These are phyloP conservation scores for Drosophila recens DNA, from an alignment of 2,888 invertebrate genomes.

Conservation along the genomic window DNA sequence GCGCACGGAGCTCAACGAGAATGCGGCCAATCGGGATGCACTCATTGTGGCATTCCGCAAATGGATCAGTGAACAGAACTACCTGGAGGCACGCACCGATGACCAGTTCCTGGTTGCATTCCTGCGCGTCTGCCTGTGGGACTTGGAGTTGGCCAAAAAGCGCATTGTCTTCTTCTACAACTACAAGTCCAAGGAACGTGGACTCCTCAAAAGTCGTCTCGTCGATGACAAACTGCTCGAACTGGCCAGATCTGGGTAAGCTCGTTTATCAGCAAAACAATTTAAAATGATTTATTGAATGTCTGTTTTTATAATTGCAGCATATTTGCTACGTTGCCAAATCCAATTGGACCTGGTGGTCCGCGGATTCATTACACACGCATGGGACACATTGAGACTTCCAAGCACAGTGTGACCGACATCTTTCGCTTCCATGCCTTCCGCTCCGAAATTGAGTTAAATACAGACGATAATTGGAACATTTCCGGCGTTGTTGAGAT, in stretches of 20 bases:
- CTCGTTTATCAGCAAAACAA: no score
- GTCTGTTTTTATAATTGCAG: conserved; percentile 44
- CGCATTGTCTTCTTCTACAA: conserved; percentile 88
- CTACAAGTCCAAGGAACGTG: conserved; percentile 84
- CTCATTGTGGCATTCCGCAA: conserved; percentile 85
- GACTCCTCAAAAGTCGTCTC: conserved; percentile 85
- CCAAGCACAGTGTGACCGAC: conserved; percentile 74
- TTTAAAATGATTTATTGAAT: not conserved
- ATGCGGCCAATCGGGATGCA: conserved; percentile 81
- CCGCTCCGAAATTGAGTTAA: conserved; percentile 80
- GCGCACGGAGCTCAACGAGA: conserved; percentile 85
- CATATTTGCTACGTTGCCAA: conserved; percentile 79
- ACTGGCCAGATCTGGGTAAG: conserved; percentile 79
- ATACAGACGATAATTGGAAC: conserved; percentile 87
- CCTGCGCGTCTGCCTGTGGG: conserved; percentile 86
- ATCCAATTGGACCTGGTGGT: conserved; percentile 84
- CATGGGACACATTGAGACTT: conserved; percentile 84
- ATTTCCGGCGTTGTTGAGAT: conserved; percentile 87
- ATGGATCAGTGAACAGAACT: conserved; percentile 86
- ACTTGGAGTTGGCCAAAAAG: conserved; percentile 86
- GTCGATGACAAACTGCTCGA: conserved; percentile 79
- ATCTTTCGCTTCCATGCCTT: conserved; percentile 80
- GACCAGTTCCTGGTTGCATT: conserved; percentile 86
- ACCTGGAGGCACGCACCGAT: conserved; percentile 85
- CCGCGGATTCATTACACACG: conserved; percentile 86